Evolutionary conservation across 37 sponge, comb jelly and placozoan genomes (phyloP), one percentile per base, ranked within the genome.

Genomic region (Aplysina aerophoba): DNA sequence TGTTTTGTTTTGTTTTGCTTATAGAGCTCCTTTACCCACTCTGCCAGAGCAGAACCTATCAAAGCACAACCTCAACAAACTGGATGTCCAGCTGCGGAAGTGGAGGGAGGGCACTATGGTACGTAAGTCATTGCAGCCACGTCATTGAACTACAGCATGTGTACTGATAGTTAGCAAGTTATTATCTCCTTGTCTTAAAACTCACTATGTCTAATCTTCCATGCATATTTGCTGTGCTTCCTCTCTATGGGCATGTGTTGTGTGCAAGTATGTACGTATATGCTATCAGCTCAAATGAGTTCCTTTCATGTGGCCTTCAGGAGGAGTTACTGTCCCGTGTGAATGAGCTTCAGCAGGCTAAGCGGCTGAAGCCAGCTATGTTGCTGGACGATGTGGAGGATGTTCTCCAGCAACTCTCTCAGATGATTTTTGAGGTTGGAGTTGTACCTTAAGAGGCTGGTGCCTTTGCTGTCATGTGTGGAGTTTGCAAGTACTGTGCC

Each of bases 381-480:
- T 69, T 69, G 34, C 4, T 69, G 17, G 71, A 30, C 11, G 30
- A 30, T 1, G 31, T 69, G 33, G 71, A 69, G 33, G 71, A 69
- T 17, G 34, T 69, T 6, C 71, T 34, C 30, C 71, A 69, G 17
- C 28, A 35, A 6, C 28, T 69, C 35, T 31, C 71, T 69, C 35
- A 69, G 71, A n/a, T 69, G 27, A 35, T 35, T 4, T 69, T 69
- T 69, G 71, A 69, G 34, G 71, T 69, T 62, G 63, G 63, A 62
- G 63, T 13, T 62, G 27, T 62, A 62, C 25, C 13, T 62, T 30
- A 12, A n/a, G 13, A 17, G 28, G 6, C 22, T 65, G 22, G 13
- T 30, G 6, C 66, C 22, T 65, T 8, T 11, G 34, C 71, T 30
- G 17, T 31, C 1, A n/a, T 69, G 71, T 69, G 2, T 69, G 66